These are phyloP conservation scores for Lasiurus borealis DNA, from an alignment of 2,113 vertebrate species.

Conservation along the genomic window DNA sequence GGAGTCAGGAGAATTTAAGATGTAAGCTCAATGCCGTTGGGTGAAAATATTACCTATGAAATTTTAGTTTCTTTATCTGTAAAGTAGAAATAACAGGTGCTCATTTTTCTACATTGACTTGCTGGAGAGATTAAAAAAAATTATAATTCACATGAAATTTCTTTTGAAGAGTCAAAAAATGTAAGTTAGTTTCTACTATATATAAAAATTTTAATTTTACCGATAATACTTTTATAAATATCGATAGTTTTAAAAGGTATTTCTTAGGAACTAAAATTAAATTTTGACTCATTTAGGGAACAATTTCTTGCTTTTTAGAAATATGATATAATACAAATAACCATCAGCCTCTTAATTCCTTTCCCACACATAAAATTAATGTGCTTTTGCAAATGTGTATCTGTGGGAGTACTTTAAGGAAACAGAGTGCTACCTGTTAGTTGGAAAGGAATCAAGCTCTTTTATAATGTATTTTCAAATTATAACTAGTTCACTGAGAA, in stretches of 20 bases:
- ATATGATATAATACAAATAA: neutral
- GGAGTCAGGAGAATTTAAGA: neutral
- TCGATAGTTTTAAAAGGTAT: constrained; percentile 19
- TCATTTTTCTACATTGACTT: neutral
- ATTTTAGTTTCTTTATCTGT: constrained; percentile 17
- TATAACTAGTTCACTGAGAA: constrained; percentile 52
- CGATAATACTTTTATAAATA: constrained; percentile 33
- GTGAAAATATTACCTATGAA: neutral
- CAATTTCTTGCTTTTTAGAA: constrained; percentile 30
- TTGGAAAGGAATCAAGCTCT: neutral
- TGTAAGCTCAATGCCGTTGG: neutral
- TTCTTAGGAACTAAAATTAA: constrained; percentile 58
- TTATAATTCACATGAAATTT: neutral
- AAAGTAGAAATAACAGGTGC: neutral
- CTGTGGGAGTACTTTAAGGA: neutral
- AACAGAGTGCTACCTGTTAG: neutral
- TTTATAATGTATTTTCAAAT: constrained; percentile 62
- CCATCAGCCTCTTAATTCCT: neutral
- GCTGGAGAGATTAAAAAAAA: neutral
- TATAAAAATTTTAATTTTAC: neutral
- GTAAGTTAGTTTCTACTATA: neutral
- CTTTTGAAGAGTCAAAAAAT: neutral
- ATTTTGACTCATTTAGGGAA: neutral
- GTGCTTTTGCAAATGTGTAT: constrained; percentile 21
- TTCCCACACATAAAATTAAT: neutral